A percentile compares a stretch with the other conserved stretches of the same genome.
These are phyloP conservation scores for Eulemur macaco DNA, from an alignment of 2,113 vertebrate genomes.

Conservation along the genomic window DNA sequence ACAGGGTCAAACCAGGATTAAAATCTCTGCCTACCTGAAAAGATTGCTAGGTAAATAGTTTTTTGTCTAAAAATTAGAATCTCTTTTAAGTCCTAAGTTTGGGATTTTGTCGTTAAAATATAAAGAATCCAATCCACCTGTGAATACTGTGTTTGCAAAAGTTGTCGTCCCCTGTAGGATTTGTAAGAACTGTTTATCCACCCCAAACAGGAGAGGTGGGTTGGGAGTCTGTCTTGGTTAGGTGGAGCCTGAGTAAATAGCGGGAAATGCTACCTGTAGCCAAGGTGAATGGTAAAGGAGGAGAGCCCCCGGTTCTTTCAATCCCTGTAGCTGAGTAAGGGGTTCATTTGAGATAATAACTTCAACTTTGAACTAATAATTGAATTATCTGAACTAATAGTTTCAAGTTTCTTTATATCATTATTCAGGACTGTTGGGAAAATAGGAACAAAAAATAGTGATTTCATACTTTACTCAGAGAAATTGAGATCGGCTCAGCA, in stretches of 20 bases:
- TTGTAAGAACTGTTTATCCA: not conserved
- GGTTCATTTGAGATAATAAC: not conserved
- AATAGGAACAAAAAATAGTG: not conserved
- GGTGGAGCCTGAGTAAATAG: not conserved
- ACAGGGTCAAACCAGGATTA: not conserved
- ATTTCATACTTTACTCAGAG: not conserved
- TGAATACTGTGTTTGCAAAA: not conserved
- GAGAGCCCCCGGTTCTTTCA: not conserved
- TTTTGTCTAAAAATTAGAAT: slow-evolving; percentile 12
- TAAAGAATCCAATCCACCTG: not conserved
- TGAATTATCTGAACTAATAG: not conserved
- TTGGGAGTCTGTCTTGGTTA: not conserved
- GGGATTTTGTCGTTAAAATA: slow-evolving; percentile 31
- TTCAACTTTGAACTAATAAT: not conserved
- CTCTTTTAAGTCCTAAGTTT: not conserved
- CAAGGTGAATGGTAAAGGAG: not conserved
- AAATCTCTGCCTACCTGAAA: slow-evolving; percentile 4
- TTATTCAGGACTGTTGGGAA: not conserved
- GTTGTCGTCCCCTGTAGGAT: not conserved
- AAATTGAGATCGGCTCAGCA: not conserved
- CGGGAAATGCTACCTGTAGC: not conserved
- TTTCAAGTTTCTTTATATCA: not conserved
- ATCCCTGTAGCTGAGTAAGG: not conserved
- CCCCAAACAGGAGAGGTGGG: not conserved
- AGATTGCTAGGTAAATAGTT: slow-evolving; percentile 23